phyloP scores from a whole-genome alignment of 1,140 invertebrate genomes.

The Paraescarpia echinospica region DNA sequence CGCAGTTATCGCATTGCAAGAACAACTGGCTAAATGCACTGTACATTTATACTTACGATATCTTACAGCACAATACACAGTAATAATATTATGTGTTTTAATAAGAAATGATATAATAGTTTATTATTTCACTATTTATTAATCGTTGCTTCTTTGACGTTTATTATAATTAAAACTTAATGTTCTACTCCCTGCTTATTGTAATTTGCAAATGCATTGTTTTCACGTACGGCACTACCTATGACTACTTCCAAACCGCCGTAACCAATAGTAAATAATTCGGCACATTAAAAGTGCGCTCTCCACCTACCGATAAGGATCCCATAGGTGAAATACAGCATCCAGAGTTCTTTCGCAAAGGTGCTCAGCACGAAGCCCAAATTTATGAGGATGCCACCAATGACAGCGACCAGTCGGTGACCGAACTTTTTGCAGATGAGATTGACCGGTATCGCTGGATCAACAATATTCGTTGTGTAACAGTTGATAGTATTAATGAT shows the following conservation, averaged over 20 bases:
- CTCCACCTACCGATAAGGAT: slow-evolving; percentile 19
- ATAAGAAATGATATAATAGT: too few species aligned
- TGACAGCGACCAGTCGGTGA: neutral
- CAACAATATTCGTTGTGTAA: neutral
- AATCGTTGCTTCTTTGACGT: neutral
- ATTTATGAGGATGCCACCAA: slow-evolving; percentile 18
- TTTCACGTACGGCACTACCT: neutral
- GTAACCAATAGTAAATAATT: neutral
- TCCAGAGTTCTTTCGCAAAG: slow-evolving; percentile 7
- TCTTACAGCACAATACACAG: too few species aligned
- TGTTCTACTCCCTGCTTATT: neutral
- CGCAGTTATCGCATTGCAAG: too few species aligned
- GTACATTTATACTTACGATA: too few species aligned
- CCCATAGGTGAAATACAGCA: slow-evolving; percentile 23
- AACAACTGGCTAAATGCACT: too few species aligned
- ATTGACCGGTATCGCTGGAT: neutral
- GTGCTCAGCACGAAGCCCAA: slow-evolving; percentile 21
- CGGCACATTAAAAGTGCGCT: too few species aligned
- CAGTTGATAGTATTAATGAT: neutral
- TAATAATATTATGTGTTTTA: too few species aligned
- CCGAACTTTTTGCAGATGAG: slow-evolving; percentile 12
- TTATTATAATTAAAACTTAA: neutral
- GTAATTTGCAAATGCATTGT: neutral
- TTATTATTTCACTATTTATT: too few species aligned
- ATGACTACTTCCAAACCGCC: too few species aligned